These are phyloP conservation scores for Plecturocebus donacophilus DNA, from an alignment of 2,113 vertebrate species.

Conservation along the genomic window DNA sequence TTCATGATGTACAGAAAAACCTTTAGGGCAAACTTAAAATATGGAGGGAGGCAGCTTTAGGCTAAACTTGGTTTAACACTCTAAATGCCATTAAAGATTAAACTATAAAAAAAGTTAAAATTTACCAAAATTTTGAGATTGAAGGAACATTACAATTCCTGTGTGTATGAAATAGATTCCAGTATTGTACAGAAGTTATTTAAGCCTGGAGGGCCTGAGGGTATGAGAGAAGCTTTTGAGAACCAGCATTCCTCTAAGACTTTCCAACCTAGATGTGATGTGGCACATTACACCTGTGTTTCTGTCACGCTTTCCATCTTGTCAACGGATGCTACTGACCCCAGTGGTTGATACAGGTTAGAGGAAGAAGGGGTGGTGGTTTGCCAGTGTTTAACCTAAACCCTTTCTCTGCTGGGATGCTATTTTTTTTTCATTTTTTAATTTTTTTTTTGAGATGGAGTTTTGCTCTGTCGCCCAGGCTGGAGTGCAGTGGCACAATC, in stretches of 20 bases:
- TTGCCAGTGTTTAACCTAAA: neutral
- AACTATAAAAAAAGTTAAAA: neutral
- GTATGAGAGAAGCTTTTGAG: neutral
- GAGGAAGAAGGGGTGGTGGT: too few species aligned
- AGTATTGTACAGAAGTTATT: neutral
- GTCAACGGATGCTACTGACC: neutral
- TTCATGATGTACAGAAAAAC: too few species aligned
- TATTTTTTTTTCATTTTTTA: neutral
- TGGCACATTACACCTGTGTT: rapidly evolving
- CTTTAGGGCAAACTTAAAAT: too few species aligned
- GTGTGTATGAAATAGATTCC: neutral
- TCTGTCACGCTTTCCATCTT: neutral
- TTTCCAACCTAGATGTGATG: neutral
- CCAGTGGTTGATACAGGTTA: neutral
- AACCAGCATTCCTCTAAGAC: neutral
- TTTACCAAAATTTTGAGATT: neutral
- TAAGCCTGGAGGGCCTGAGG: neutral
- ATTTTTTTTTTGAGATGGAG: neutral
- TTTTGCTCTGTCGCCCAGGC: too few species aligned
- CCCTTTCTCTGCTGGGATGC: neutral
- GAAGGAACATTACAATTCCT: neutral
- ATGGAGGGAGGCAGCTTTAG: too few species aligned
- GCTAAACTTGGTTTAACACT: too few species aligned
- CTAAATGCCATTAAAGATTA: neutral
- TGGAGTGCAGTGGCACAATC: too few species aligned